Conservation (phyloP, 2,113 vertebrate species). For the Corvus moneduloides region DNA sequence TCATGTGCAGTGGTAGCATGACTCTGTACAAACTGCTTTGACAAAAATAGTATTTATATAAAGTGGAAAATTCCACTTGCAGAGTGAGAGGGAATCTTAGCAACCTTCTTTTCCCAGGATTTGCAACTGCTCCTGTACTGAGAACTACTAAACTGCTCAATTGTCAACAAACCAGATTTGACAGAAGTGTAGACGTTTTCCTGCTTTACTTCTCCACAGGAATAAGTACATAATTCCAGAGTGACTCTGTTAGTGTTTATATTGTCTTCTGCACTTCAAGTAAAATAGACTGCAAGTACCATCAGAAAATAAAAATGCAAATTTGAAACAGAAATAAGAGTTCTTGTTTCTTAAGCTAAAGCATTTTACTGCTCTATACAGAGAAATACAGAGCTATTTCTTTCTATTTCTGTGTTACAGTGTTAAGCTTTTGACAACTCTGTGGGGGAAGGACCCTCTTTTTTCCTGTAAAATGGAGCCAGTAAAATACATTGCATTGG, state of each 20-base stretch:
- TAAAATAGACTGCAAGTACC: not conserved
- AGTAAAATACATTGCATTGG: not conserved
- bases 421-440: not conserved
- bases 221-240: not conserved
- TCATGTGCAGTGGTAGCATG: not conserved
- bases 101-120: not conserved
- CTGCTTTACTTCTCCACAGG: not conserved
- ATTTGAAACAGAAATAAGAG: not conserved
- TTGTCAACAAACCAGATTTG: not conserved
- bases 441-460: not conserved
- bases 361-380: not conserved
- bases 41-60: slow-evolving; percentile 21
- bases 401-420: not conserved
- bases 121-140: not conserved
- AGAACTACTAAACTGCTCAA: not conserved
- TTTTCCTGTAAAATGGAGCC: not conserved
- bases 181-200: not conserved
- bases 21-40: not conserved
- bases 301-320: not conserved
- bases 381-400: not conserved
- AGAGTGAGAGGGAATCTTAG: not conserved
- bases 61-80: slow-evolving; percentile 14
- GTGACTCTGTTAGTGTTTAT: not conserved
- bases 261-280: not conserved
- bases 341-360: not conserved